Evolutionary conservation across 1,140 invertebrate species (phyloP).

Genomic region (Micrasema minimum): DNA sequence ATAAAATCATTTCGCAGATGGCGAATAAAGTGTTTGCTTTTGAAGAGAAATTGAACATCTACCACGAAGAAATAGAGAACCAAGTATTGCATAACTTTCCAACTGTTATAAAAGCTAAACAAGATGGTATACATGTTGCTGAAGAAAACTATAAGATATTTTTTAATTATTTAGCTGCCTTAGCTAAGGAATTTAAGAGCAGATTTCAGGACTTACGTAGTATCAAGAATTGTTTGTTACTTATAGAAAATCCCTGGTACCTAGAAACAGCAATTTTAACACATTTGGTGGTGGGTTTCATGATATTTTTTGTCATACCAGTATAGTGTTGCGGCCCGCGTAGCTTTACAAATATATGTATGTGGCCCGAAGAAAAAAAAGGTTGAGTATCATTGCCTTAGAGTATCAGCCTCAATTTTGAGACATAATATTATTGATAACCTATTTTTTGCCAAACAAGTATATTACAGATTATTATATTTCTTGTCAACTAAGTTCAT

Average conservation of each 20-base stretch:
- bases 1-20: constrained; percentile 18
- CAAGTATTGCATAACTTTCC: constrained; percentile 22
- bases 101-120: constrained; percentile 24
- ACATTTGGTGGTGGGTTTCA: too few relatives aligned
- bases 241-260: too few relatives aligned
- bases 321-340: constrained; percentile 17
- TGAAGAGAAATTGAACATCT: constrained; percentile 11
- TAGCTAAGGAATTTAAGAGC: too few relatives aligned
- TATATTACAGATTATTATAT: too few relatives aligned
- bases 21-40: constrained; percentile 22
- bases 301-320: constrained; percentile 6
- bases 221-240: too few relatives aligned
- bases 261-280: too few relatives aligned
- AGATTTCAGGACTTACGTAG: too few relatives aligned
- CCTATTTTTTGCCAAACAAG: too few relatives aligned
- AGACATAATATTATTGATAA: too few relatives aligned
- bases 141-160: constrained; percentile 25
- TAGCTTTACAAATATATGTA: constrained; percentile 19
- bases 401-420: too few relatives aligned
- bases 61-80: constrained; percentile 22
- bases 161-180: constrained; percentile 26
- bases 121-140: constrained; percentile 19
- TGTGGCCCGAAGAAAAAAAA: constrained; percentile 20
- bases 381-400: constrained; percentile 1
- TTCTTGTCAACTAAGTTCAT: too few relatives aligned